A percentile compares a stretch with the other conserved stretches of the same genome.
Evolutionary conservation across 2,797 vertebrate species (phyloP).

Genomic region (Champsocephalus gunnari): DNA sequence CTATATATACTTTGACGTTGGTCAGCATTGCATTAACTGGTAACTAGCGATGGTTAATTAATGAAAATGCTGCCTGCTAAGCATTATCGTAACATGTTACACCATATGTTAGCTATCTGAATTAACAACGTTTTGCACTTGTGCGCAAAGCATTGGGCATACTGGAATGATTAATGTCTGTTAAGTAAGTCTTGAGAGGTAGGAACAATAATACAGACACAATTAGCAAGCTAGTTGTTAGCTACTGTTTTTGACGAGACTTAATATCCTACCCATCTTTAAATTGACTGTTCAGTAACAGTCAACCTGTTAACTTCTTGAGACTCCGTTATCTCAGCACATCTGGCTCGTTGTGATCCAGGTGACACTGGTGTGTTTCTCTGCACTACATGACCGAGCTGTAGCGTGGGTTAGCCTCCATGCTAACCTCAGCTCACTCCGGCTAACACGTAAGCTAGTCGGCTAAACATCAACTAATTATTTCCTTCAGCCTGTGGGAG

Average conservation of each 20-base stretch:
- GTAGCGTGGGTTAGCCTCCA: constrained; percentile 48
- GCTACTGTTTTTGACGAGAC: neutral
- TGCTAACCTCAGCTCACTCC: constrained; percentile 28
- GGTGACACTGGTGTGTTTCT: neutral
- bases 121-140: neutral
- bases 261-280: neutral
- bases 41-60: constrained; percentile 2
- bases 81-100: neutral
- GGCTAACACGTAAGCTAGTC: constrained; percentile 19
- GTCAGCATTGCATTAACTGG: constrained; percentile 12
- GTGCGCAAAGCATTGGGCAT: neutral
- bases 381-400: neutral
- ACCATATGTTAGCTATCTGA: no score
- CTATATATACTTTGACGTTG: constrained; percentile 44
- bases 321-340: neutral
- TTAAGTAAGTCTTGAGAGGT: neutral
- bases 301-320: neutral
- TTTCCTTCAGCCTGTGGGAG: neutral
- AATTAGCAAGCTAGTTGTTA: neutral
- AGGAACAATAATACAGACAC: neutral
- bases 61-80: neutral
- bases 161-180: neutral
- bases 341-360: neutral
- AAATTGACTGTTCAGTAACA: neutral
- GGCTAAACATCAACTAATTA: neutral